Evolutionary conservation across 1,140 invertebrate species (phyloP), one percentile per base, ranked within the genome.

Genomic region (Drosophila hydei): DNA sequence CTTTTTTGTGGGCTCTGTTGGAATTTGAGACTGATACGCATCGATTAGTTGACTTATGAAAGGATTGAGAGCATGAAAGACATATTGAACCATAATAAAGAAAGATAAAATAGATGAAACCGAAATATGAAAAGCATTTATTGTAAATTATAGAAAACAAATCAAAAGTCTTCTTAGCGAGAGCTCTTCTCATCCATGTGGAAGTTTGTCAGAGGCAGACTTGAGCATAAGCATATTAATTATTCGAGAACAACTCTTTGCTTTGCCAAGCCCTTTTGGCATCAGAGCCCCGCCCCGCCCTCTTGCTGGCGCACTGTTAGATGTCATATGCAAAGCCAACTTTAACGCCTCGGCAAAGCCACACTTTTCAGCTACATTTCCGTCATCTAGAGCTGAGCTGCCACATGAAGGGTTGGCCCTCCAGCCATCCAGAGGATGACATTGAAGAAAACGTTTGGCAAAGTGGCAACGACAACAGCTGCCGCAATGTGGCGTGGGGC

Each of bases 351-450:
- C n/a, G n/a, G 63, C 59, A 68, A 81, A 73, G 81, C 81, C 77
- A 67, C 64, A 79, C 61, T 84, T 84, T 84, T 84, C 81, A 84
- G 80, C 80, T 87, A 84, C 80, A 84, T 84, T 84, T 84, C 64
- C 81, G 54, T 68, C 64, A 77, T 75, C 70, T 61, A 75, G 55
- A n/a, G 33, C 50, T 50, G 55, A n/a, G 33, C 50, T 50, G 36
- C 7, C 36, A 55, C 42, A 67, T 45, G 63, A 52, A 55, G 38
- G 42, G 47, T 19, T 36, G n/a, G 4, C 11, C 48, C 33, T 2
- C 12, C 43, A 9, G 40, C 27, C 25, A 38, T 25, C 18, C 42
- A 16, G 50, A 62, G 75, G 69, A 87, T 85, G 80, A 85, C 80
- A 71, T 62, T 77, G 77, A 77, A 64, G 73, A 80, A 87, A 85